Evolutionary conservation across 2,113 vertebrate species (phyloP), one percentile per base, ranked within the genome.

Genomic region (Ochotona princeps): DNA sequence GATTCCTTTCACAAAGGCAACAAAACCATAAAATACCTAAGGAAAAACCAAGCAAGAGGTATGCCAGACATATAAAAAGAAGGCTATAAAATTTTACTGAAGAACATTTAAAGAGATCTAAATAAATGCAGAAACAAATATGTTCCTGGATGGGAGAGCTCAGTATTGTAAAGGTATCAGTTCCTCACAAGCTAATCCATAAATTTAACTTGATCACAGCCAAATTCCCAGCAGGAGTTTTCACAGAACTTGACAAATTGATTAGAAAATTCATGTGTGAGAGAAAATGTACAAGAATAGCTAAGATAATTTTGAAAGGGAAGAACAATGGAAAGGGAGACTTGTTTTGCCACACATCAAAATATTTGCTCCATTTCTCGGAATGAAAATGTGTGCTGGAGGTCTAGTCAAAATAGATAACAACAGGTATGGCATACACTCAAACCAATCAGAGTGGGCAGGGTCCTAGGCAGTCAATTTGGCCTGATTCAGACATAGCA

Each of bases 141-240:
- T 49, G 54, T 83, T 92, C 26, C 72, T 67, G 35, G n/a, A 82
- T 93, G 18, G 69, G 79, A 93, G 96, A 91, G 74, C 51, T 83
- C 80, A 86, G 91, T 92, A 92, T 83, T 92, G 76, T 81, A 95
- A 95, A 90, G 76, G 73, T 91, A 94, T 94, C 75, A 91, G 87
- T 91, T 93, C 60, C 94, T 94, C 60, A 65, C n/a, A 93, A 83
- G 66, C 17, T 91, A 91, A 91, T 96, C 87, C 84, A 96, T 94
- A 95, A 92, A 96, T 95, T 94, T 96, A 95, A 94, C 91, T 95
- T 72, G 91, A 91, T 96, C 84, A 91, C 76, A 91, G 94, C 93
- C 91, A 93, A 96, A 94, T 93, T 94, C 89, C 82, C 85, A 95
- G 93, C 80, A 90, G 83, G 76, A 91, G 66, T 95, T 95, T 95